Evolutionary conservation across 1,140 invertebrate species (phyloP).

Genomic region (Chionoecetes opilio): DNA sequence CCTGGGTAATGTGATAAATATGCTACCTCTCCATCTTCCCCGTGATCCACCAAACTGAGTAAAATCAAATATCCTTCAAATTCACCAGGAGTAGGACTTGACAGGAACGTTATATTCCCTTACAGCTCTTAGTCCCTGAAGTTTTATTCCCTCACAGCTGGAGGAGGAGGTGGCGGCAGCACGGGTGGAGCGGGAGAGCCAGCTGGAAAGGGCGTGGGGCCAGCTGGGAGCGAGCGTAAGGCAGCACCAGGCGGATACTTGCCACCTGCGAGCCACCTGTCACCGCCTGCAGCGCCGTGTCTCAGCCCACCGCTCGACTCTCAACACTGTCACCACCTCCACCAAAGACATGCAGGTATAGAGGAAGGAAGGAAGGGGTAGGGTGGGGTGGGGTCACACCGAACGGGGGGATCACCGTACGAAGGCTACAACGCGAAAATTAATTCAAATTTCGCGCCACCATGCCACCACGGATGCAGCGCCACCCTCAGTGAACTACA

Average conservation of each 20-base stretch:
- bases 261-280: slow-evolving; percentile 40
- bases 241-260: slow-evolving; percentile 35
- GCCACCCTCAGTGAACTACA: too few relatives aligned
- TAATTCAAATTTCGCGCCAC: too few relatives aligned
- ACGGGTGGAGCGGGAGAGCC: slow-evolving; percentile 48
- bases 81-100: too few relatives aligned
- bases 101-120: neutral
- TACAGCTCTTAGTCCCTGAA: neutral
- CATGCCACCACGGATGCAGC: too few relatives aligned
- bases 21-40: too few relatives aligned
- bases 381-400: too few relatives aligned
- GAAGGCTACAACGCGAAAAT: too few relatives aligned
- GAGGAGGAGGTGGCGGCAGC: slow-evolving; percentile 66
- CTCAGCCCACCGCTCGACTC: slow-evolving; percentile 41
- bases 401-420: too few relatives aligned
- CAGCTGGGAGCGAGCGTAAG: slow-evolving; percentile 19
- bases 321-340: slow-evolving; percentile 27
- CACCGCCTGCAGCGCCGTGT: slow-evolving; percentile 49
- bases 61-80: too few relatives aligned
- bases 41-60: too few relatives aligned
- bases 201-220: slow-evolving; percentile 62
- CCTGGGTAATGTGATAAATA: too few relatives aligned
- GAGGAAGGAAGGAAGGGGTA: neutral
- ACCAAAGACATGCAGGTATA: slow-evolving; percentile 66
- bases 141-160: slow-evolving; percentile 42